A percentile compares a stretch with the other conserved stretches of the same genome.
Evolutionary conservation across 2,888 invertebrate genomes (phyloP).

Genomic region (Hymenopus coronatus): DNA sequence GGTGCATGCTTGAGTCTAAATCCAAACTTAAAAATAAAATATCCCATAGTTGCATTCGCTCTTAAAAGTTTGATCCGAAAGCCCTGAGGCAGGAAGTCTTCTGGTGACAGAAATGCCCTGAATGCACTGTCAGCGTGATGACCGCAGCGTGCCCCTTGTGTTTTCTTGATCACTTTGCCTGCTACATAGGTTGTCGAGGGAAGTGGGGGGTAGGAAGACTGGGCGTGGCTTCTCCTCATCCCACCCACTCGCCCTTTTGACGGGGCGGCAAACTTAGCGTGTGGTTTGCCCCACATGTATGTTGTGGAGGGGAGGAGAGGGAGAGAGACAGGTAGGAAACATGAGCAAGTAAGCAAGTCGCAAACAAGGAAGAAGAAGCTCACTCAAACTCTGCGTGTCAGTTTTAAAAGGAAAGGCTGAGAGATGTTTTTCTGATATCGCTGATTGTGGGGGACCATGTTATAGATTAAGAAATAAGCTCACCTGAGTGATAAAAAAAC

Average conservation of each 20-base stretch:
- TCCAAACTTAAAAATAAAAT: no score
- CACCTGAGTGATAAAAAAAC: no score
- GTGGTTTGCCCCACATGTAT: background rate
- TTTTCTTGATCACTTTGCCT: conserved; percentile 3
- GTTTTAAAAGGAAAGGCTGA: no score
- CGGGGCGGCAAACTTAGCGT: conserved; percentile 10
- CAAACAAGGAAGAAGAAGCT: background rate
- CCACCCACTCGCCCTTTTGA: conserved; percentile 9
- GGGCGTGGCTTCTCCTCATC: conserved; percentile 17
- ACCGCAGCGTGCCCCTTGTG: background rate
- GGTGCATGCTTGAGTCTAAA: no score
- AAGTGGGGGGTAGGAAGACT: background rate
- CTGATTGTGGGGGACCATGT: no score
- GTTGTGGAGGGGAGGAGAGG: background rate
- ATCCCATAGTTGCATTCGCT: no score
- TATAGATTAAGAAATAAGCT: no score
- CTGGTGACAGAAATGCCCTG: background rate
- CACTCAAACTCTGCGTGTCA: no score
- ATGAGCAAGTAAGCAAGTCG: background rate
- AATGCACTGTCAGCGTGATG: background rate
- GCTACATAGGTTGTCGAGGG: background rate
- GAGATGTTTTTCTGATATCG: no score
- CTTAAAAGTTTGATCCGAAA: no score
- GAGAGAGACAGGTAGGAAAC: background rate
- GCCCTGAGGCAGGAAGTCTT: no score